phyloP scores from a whole-genome alignment of 37 sponge, comb jelly and placozoan genomes.

The Ianthella basta region DNA sequence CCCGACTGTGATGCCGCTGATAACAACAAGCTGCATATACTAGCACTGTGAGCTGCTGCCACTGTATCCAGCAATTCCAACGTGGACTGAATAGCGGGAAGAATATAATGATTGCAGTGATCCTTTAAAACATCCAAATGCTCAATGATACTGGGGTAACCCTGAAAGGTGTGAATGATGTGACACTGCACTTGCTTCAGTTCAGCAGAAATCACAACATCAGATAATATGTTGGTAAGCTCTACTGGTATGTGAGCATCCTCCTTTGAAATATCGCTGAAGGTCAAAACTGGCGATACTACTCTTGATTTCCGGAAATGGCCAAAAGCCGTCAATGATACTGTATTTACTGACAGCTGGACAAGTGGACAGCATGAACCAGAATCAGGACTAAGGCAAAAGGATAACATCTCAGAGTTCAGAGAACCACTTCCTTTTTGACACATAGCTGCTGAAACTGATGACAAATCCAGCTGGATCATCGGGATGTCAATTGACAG shows the following conservation, averaged over 20 bases:
- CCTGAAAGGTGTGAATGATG: neutral
- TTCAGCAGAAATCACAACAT: too few species aligned
- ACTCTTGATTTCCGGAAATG: neutral
- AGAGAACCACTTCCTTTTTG: neutral
- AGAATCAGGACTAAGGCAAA: too few species aligned
- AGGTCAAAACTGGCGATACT: neutral
- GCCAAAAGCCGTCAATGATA: neutral
- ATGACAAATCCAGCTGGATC: neutral
- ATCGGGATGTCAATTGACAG: neutral
- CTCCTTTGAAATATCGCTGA: neutral
- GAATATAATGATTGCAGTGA: neutral
- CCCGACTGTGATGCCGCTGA: slow-evolving; percentile 6
- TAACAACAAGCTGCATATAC: neutral
- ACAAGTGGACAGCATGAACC: neutral
- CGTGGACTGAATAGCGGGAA: neutral
- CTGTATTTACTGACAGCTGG: neutral
- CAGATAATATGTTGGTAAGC: too few species aligned
- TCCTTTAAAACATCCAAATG: neutral
- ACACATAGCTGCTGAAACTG: neutral
- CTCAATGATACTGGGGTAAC: neutral
- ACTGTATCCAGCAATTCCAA: neutral
- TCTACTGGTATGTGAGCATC: too few species aligned
- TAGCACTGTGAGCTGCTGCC: neutral
- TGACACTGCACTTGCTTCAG: neutral
- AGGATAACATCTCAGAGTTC: too few species aligned